phyloP scores from a whole-genome alignment of 2,113 vertebrate genomes.

The Coracopsis vasa region DNA sequence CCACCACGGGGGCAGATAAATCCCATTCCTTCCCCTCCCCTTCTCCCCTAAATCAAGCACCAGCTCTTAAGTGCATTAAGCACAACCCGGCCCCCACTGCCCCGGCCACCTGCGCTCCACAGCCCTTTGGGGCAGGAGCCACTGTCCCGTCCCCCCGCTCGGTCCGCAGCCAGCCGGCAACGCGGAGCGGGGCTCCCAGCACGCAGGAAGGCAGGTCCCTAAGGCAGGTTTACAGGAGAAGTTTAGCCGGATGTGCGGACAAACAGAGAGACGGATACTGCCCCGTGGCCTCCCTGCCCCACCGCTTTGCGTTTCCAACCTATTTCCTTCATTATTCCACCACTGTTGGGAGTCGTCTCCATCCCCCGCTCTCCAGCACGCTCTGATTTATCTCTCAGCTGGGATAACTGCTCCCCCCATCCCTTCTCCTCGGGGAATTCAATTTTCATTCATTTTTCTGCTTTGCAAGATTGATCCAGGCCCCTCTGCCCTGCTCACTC shows the following conservation, averaged over 20 bases:
- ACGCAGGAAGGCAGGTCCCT: background rate
- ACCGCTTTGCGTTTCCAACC: slow-evolving; percentile 64
- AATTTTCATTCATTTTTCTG: slow-evolving; percentile 83
- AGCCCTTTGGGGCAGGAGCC: background rate
- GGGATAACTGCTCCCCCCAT: slow-evolving; percentile 63
- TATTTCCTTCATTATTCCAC: slow-evolving; percentile 72
- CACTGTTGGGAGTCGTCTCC: slow-evolving; percentile 41
- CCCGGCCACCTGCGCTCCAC: slow-evolving; percentile 4
- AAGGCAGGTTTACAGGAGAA: background rate
- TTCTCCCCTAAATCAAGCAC: background rate
- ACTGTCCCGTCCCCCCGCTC: rapidly evolving
- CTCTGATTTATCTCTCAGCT: slow-evolving; percentile 78
- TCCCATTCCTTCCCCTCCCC: background rate
- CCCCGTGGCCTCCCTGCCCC: background rate
- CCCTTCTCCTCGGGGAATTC: slow-evolving; percentile 70
- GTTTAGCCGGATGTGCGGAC: background rate
- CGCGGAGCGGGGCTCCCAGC: rapidly evolving
- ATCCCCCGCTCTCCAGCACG: slow-evolving; percentile 16
- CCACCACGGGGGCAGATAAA: background rate
- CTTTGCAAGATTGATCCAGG: slow-evolving; percentile 72
- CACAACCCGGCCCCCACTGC: rapidly evolving
- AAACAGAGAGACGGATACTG: background rate
- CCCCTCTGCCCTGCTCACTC: slow-evolving; percentile 71
- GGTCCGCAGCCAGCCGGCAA: background rate
- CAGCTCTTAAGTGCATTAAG: slow-evolving; percentile 1